Evolutionary conservation across 2,797 vertebrate genomes (phyloP).

Genomic region (Neosalanx taihuensis): DNA sequence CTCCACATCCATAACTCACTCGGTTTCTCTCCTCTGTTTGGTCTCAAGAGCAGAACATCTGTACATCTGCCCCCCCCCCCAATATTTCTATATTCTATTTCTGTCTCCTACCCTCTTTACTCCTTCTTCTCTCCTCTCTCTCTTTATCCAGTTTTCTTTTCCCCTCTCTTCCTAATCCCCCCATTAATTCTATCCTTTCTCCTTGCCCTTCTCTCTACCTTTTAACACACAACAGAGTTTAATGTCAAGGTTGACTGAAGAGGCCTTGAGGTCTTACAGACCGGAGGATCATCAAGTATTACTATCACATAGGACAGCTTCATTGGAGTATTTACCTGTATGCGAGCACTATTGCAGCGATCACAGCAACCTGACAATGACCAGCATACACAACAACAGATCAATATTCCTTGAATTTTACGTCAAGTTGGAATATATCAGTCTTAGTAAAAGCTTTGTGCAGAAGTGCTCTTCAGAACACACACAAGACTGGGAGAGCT

Average conservation of each 20-base stretch:
- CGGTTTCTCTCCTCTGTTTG: too few species aligned
- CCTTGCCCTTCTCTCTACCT: too few species aligned
- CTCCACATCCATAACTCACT: not conserved
- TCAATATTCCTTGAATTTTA: not conserved
- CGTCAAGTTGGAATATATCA: not conserved
- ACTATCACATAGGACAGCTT: not conserved
- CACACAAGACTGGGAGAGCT: too few species aligned
- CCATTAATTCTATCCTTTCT: too few species aligned
- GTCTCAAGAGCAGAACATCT: not conserved
- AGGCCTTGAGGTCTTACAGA: not conserved
- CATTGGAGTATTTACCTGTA: not conserved
- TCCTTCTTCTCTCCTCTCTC: not conserved
- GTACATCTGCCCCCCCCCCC: not conserved
- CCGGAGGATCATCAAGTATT: too few species aligned
- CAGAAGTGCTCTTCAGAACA: too few species aligned
- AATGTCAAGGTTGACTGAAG: too few species aligned
- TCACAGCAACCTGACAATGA: too few species aligned
- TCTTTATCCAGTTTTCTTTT: not conserved
- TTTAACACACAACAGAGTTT: too few species aligned
- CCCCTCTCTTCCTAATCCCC: too few species aligned
- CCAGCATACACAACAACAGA: not conserved
- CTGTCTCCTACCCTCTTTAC: not conserved
- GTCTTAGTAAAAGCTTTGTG: too few species aligned
- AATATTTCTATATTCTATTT: not conserved
- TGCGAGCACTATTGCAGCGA: too few species aligned